Evolutionary conservation across 2,888 invertebrate genomes (phyloP).

Genomic region (Falcaria lacertinaria): DNA sequence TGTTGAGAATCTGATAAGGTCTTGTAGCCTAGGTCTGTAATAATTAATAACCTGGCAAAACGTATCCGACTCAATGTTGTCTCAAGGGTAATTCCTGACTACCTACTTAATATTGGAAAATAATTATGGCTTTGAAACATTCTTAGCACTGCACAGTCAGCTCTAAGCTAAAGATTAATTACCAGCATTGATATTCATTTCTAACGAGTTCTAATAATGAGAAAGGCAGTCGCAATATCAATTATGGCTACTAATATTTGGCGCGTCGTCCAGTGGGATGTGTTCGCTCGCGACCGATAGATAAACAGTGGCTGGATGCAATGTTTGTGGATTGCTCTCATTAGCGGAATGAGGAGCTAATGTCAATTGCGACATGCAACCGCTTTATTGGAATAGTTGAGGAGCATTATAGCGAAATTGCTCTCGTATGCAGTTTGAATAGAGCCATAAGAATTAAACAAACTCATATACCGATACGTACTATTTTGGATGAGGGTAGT

Average conservation of each 20-base stretch:
- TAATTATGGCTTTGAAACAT: no score
- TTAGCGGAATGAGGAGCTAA: conserved; percentile 63
- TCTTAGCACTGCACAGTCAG: background rate
- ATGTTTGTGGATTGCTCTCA: conserved; percentile 69
- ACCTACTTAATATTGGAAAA: no score
- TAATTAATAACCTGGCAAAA: no score
- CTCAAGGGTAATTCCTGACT: no score
- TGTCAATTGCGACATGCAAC: conserved; percentile 39
- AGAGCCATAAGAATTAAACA: no score
- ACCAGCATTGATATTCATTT: conserved; percentile 22
- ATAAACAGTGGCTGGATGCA: conserved; percentile 55
- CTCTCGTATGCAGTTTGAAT: no score
- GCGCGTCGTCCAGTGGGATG: conserved; percentile 55
- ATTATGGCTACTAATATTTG: conserved; percentile 9
- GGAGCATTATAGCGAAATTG: background rate
- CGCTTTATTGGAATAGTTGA: conserved; percentile 11
- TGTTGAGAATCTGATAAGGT: no score
- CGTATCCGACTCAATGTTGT: no score
- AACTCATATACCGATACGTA: no score
- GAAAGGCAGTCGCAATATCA: conserved; percentile 8
- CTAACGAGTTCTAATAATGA: conserved; percentile 26
- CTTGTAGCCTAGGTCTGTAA: no score
- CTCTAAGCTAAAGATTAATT: background rate
- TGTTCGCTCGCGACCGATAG: conserved; percentile 51
- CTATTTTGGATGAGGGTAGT: no score